Evolutionary conservation across 2,888 invertebrate genomes (phyloP).

Genomic region (Drosophila merina): DNA sequence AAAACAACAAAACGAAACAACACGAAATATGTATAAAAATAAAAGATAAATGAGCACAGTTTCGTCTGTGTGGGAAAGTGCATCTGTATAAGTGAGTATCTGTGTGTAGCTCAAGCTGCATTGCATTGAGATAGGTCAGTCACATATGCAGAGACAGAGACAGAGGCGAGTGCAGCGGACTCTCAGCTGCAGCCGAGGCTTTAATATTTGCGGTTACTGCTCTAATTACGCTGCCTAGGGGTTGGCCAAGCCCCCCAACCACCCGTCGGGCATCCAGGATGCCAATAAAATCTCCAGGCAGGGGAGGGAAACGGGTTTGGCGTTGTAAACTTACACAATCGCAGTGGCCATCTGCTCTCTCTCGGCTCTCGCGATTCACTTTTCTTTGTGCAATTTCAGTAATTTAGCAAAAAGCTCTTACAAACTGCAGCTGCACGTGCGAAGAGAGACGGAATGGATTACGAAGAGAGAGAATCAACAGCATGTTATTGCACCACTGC

Average conservation of each 20-base stretch:
- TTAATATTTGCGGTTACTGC: constrained; percentile 55
- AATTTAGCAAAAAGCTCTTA: constrained; percentile 52
- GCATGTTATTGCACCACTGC: constrained; percentile 42
- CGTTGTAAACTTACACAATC: constrained; percentile 72
- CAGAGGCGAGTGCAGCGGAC: constrained; percentile 56
- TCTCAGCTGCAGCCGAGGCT: constrained; percentile 54
- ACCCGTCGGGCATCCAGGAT: neutral
- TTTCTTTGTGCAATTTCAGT: constrained; percentile 79
- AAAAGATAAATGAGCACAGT: constrained; percentile 74
- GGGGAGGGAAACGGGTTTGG: constrained; percentile 37
- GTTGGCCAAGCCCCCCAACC: constrained; percentile 18
- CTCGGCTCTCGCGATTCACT: constrained; percentile 64
- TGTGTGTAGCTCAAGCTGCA: constrained; percentile 62
- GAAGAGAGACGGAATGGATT: constrained; percentile 30
- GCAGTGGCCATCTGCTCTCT: constrained; percentile 23
- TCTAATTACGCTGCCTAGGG: constrained; percentile 70
- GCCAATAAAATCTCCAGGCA: constrained; percentile 7
- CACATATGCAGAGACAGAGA: constrained; percentile 54
- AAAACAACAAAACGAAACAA: constrained; percentile 34
- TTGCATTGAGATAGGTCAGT: constrained; percentile 82
- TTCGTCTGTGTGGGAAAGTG: constrained; percentile 13
- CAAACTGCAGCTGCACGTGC: constrained; percentile 14
- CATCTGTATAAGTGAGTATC: constrained; percentile 23
- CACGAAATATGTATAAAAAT: constrained; percentile 59
- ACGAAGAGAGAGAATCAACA: constrained; percentile 14